Evolutionary conservation across 1,140 invertebrate genomes (phyloP), one percentile per base, ranked within the genome.

Genomic region (Callitettix versicolor): DNA sequence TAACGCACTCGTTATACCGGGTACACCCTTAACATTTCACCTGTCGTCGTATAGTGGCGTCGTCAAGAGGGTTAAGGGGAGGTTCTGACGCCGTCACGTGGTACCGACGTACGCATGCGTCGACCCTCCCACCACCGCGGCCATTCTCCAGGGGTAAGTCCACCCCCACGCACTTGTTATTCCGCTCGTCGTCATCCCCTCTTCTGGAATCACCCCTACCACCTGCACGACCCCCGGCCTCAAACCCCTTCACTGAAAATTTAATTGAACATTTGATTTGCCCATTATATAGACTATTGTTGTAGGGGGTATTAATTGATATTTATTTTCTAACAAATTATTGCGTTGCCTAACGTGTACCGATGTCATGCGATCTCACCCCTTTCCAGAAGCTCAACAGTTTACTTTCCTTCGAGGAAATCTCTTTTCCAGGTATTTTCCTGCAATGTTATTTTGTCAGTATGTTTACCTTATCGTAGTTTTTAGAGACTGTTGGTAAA

Each of bases 221-320:
- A 20, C 26, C 26, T 33, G 30, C 30, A 12, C 43, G 43, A 21
- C 53, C 11, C 41, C 17, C 20, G 41, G 41, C 14, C 21, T 21
- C 21, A 21, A 26, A 21, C 47, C 47, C 47, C 17, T 26, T 17
- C 47, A 18, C 42, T 55, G 54, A 55, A 55, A 55, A 49, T 55
- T 55, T 55, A 55, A 55, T 55, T 49, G 44, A 55, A 55, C 54
- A 55, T 55, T 55, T 55, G 54, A 55, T 55, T 55, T 55, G 43
- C 54, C 43, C 54, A 46, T 55, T 55, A 55, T 55, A 49, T 41
- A 33, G 54, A 48, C 54, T 49, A 55, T 55, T 55, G 54, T 55
- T 55, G 54, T 47, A 41, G 15, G 30, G 11, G 11, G 36, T 55
- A 30, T 55, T 55, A 55, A 55, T 55, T 55, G 53, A 33, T 55